These are phyloP conservation scores for Alaudala cheleensis DNA, from an alignment of 2,113 vertebrate species.

Conservation along the genomic window DNA sequence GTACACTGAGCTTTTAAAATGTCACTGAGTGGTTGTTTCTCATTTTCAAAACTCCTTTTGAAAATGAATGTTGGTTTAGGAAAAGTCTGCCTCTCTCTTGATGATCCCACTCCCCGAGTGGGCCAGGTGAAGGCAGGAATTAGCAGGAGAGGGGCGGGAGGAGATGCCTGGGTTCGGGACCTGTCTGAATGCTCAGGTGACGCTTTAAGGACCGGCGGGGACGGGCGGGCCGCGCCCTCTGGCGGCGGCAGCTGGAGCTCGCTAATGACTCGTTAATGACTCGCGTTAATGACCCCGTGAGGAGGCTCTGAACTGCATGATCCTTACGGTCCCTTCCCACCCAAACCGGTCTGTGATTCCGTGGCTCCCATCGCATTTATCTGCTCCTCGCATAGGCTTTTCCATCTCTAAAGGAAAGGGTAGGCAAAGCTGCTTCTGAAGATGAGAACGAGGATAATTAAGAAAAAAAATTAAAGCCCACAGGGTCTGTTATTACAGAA, in stretches of 20 bases:
- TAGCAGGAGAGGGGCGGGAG: background rate
- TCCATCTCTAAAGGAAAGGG: background rate
- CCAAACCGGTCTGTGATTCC: background rate
- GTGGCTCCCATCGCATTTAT: background rate
- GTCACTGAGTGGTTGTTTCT: background rate
- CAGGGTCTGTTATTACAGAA: background rate
- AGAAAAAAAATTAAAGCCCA: background rate
- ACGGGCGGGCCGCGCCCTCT: background rate
- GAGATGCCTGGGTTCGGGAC: accelerated
- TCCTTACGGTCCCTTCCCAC: background rate
- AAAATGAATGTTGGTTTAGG: background rate
- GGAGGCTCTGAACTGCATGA: accelerated
- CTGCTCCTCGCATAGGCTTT: background rate
- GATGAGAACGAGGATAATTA: background rate
- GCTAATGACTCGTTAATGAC: background rate
- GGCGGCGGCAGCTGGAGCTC: background rate
- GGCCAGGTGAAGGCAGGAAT: background rate
- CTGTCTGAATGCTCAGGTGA: accelerated
- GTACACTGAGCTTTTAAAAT: background rate
- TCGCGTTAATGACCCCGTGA: background rate
- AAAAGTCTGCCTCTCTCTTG: background rate
- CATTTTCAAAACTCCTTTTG: background rate
- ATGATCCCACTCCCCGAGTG: background rate
- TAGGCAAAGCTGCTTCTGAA: accelerated
- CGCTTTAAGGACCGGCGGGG: accelerated